These are phyloP conservation scores for Himantopus leucocephalus DNA, from an alignment of 2,113 vertebrate species.

Conservation along the genomic window DNA sequence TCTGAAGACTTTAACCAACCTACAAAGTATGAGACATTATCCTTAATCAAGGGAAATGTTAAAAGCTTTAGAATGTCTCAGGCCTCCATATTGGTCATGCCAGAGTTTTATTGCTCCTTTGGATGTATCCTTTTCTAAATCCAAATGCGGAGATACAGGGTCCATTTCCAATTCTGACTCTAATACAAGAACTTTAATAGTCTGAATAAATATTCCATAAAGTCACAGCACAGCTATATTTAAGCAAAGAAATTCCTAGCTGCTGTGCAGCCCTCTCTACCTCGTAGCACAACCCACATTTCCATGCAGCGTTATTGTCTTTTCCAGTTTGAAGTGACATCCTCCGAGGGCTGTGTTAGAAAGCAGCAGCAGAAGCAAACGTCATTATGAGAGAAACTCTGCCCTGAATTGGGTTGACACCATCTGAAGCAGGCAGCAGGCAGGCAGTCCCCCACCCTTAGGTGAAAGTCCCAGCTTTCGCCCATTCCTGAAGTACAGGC, in stretches of 20 bases:
- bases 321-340: neutral
- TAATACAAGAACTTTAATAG: neutral
- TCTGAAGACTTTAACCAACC: neutral
- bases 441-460: neutral
- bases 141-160: neutral
- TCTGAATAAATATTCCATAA: neutral
- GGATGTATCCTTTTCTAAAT: neutral
- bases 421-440: neutral
- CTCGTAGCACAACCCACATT: neutral
- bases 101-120: neutral
- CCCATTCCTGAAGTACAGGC: neutral
- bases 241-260: neutral
- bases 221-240: neutral
- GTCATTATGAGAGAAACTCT: neutral
- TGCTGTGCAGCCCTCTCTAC: neutral
- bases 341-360: neutral
- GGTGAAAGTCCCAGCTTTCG: neutral
- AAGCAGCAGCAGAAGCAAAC: neutral
- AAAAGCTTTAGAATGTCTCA: neutral
- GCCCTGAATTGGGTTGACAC: neutral
- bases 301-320: neutral
- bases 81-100: neutral
- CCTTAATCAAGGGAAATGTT: neutral
- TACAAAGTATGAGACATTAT: neutral
- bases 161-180: neutral